phyloP scores from a whole-genome alignment of 2,113 vertebrate genomes.

The Syrmaticus mikado region DNA sequence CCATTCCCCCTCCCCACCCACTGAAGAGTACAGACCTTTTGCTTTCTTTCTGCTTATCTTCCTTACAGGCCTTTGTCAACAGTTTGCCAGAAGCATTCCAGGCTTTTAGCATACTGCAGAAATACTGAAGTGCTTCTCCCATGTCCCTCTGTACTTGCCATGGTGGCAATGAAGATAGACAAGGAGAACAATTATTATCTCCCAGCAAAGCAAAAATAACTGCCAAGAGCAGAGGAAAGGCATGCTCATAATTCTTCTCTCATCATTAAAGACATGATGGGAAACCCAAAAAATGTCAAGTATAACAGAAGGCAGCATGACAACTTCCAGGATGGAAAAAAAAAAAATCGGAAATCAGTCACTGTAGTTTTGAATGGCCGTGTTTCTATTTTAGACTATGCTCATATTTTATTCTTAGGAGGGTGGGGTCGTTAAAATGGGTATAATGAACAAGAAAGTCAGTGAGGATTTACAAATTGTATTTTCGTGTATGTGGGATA shows the following conservation, averaged over 20 bases:
- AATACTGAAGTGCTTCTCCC: slow-evolving; percentile 16
- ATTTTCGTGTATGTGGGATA: not conserved
- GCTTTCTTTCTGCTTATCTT: not conserved
- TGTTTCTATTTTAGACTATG: not conserved
- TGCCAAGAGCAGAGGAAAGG: slow-evolving; percentile 36
- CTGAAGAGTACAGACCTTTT: not conserved
- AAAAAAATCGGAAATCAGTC: not conserved
- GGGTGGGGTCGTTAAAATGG: not conserved
- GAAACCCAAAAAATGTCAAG: slow-evolving; percentile 38
- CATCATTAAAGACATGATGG: slow-evolving; percentile 14
- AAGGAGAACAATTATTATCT: slow-evolving; percentile 21
- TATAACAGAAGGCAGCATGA: slow-evolving; percentile 18
- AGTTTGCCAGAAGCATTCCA: slow-evolving; percentile 35
- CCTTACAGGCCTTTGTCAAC: slow-evolving; percentile 3
- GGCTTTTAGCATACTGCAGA: slow-evolving; percentile 10
- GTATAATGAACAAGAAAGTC: not conserved
- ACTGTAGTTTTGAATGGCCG: not conserved
- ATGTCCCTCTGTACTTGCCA: not conserved
- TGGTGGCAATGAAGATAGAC: slow-evolving; percentile 25
- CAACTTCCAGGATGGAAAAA: not conserved
- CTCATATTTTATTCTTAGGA: not conserved
- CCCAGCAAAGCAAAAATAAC: slow-evolving; percentile 40
- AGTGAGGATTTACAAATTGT: not conserved
- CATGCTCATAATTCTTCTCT: slow-evolving; percentile 18
- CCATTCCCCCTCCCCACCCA: not conserved